A percentile compares a stretch with the other conserved stretches of the same genome.
These are phyloP conservation scores for Chelon auratus DNA, from an alignment of 2,797 vertebrate species.

Conservation along the genomic window DNA sequence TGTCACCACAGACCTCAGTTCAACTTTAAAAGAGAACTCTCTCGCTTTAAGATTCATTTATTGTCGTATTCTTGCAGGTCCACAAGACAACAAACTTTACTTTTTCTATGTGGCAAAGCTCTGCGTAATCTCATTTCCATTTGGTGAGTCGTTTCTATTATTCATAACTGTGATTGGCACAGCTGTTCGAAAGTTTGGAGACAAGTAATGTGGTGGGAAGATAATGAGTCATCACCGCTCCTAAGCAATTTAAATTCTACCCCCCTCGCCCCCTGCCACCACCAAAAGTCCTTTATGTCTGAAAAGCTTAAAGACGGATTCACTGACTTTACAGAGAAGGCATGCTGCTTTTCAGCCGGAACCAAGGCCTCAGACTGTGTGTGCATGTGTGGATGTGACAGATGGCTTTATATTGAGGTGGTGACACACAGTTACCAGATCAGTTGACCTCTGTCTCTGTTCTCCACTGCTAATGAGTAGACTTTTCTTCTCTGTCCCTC, in stretches of 20 bases:
- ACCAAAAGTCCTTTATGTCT: not conserved
- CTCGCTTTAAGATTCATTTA: not conserved
- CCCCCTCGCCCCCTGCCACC: not conserved
- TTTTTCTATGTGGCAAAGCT: conserved; percentile 8
- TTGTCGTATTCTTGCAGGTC: not conserved
- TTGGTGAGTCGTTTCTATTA: conserved; percentile 19
- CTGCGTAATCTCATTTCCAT: conserved; percentile 10
- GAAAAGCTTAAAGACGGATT: conserved; percentile 1
- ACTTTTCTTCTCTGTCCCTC: conserved; percentile 16
- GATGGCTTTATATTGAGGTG: conserved; percentile 62
- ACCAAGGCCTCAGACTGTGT: not conserved
- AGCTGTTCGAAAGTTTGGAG: conserved; percentile 14
- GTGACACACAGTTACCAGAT: conserved; percentile 66
- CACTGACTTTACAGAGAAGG: not conserved
- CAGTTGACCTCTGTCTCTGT: conserved; percentile 62
- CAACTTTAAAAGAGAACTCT: not conserved
- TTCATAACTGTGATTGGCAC: conserved; percentile 18
- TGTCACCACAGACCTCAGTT: not conserved
- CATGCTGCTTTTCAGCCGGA: not conserved
- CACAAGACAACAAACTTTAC: not conserved
- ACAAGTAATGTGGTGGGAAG: conserved; percentile 17
- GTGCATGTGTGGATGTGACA: conserved; percentile 37
- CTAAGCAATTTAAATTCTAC: conserved; percentile 3
- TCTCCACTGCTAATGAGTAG: conserved; percentile 61
- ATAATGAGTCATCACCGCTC: conserved; percentile 29